Conservation (phyloP, 2,797 vertebrate species). For the Furcifer pardalis region DNA sequence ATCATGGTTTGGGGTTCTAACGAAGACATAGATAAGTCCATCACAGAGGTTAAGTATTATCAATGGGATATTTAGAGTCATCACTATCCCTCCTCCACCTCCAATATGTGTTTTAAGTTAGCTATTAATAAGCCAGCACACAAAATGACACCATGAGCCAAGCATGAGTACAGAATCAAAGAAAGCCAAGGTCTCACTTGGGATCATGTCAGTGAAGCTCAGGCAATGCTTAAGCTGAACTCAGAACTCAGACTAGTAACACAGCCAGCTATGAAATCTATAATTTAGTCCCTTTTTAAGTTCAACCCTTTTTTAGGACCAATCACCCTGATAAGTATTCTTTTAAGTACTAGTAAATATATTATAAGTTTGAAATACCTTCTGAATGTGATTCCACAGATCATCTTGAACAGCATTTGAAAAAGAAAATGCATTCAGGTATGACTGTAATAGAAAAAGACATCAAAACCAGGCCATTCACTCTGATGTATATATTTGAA, state of each 20-base stretch:
- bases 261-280: background rate
- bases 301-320: too few relatives aligned
- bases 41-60: background rate
- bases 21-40: background rate
- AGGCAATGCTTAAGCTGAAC: background rate
- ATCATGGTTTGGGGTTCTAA: background rate
- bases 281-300: background rate
- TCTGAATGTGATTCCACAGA: conserved; percentile 81
- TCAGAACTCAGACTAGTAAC: background rate
- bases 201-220: background rate
- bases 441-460: conserved; percentile 72
- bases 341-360: background rate
- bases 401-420: conserved; percentile 80
- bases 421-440: conserved; percentile 80
- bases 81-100: background rate
- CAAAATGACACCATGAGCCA: background rate
- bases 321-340: too few relatives aligned
- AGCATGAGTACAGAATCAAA: background rate
- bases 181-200: background rate
- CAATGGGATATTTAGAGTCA: background rate
- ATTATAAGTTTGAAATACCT: conserved; percentile 66
- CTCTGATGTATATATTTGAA: conserved; percentile 28
- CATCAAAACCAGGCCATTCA: conserved; percentile 42
- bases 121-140: background rate
- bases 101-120: background rate